Conservation (phyloP, 2,888 invertebrate species). For the Podabrus alpinus region DNA sequence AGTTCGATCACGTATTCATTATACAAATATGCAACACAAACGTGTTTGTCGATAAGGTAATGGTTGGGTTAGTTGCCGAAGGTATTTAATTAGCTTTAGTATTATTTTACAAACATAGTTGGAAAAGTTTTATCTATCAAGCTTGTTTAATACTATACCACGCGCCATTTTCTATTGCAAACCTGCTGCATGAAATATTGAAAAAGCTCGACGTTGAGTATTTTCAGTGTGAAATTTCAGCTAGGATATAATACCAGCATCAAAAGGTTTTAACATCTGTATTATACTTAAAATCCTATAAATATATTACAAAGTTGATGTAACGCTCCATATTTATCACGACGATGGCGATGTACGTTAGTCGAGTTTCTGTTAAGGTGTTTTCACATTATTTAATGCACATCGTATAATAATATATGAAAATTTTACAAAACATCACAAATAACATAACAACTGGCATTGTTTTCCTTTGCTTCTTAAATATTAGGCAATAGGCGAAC, state of each 20-base stretch:
- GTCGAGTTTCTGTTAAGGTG: background rate
- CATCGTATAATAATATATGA: too few relatives aligned
- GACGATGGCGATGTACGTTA: too few relatives aligned
- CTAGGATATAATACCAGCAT: too few relatives aligned
- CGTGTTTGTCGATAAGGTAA: background rate
- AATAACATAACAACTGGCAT: too few relatives aligned
- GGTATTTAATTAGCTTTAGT: background rate
- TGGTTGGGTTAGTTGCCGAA: background rate
- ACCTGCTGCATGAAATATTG: background rate
- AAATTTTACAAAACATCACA: too few relatives aligned
- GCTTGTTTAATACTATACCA: too few relatives aligned
- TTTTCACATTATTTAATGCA: background rate
- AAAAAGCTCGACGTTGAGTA: background rate
- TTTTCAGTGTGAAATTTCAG: background rate
- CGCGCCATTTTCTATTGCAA: background rate
- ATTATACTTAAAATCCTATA: background rate
- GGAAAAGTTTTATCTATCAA: background rate
- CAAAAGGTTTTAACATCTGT: background rate
- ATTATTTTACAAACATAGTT: background rate
- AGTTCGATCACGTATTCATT: constrained; percentile 22
- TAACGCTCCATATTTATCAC: too few relatives aligned
- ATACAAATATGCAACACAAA: background rate
- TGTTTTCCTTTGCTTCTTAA: too few relatives aligned
- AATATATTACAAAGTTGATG: background rate
- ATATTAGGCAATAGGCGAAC: too few relatives aligned